Base-by-base conservation (phyloP, 2,888 invertebrate species). In the Laothoe populi region DNA sequence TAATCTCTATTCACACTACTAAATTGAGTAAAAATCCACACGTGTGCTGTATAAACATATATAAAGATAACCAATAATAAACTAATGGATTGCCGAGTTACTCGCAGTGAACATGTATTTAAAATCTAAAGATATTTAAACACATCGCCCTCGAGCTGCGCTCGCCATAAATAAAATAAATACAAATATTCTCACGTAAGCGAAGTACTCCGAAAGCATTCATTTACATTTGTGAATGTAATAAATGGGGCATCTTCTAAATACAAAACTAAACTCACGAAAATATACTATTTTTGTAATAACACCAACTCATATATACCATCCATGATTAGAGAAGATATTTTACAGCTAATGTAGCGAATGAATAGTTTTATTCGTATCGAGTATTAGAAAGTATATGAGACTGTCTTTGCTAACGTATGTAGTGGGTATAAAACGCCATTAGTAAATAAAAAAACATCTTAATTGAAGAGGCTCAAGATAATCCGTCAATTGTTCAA, bases 121-220 rank as follows among this genome's bases (percentile, higher is more conserved):
- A 86, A 79, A 92, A 90, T 90, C 85, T 86, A 78, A 84, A 91
- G 90, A 89, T 91, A 91, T 91, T 91, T 91, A 86, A 90, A 89
- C 87, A 86, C 87, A 90, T 87, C 89, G 84, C 88, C 88, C 87
- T 88, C 88, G 88, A 86, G 76, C 83, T 79, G 79, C 81, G 82
- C 85, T 77, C 77, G 81, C 91, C 91, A 90, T 92, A 92, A 92
- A 92, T 92, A 90, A 92, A 91, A 91, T 90, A 91, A 92, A 92
- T 90, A 92, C 88, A 91, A 90, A 92, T 92, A 92, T 92, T 92
- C 91, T 92, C 92, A 92, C 92, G 92, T 91, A 91, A 90, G 81
- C 88, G 86, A 85, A 58, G 88, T 88, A 90, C 88, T 82, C 84
- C 86, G 86, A 86, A 88, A 84, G 83, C 90, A 86, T 91, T 88